Conservation (phyloP, 1,140 invertebrate genomes). For the Sweltsa coloradensis region DNA sequence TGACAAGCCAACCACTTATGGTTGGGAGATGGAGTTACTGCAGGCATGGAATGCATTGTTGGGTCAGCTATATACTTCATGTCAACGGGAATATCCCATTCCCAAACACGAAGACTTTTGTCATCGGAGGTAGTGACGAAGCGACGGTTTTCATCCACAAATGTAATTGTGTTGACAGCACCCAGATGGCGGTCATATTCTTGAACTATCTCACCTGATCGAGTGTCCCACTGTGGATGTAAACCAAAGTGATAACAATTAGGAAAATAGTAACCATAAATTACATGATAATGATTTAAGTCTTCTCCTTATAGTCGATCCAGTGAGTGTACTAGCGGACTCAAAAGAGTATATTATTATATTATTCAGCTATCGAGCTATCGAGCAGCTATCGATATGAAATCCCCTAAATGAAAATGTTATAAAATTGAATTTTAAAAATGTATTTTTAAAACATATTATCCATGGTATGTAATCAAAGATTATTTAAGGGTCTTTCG, state of each 20-base stretch:
- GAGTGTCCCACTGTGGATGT: constrained; percentile 82
- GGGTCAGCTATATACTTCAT: constrained; percentile 99
- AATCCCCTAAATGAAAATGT: too few species aligned
- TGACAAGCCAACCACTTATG: constrained; percentile 99
- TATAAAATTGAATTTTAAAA: too few species aligned
- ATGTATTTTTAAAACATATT: too few species aligned
- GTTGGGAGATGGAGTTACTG: constrained; percentile 88
- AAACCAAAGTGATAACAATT: too few species aligned
- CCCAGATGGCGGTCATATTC: constrained; percentile 99
- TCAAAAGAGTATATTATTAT: too few species aligned
- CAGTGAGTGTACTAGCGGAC: too few species aligned
- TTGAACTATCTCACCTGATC: constrained; percentile 91
- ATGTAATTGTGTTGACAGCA: constrained; percentile 97
- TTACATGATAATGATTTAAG: neutral
- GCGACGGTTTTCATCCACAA: constrained; percentile 95
- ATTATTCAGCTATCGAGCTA: too few species aligned
- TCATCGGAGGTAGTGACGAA: constrained; percentile 99
- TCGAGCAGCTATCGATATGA: too few species aligned
- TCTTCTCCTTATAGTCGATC: neutral
- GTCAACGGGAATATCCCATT: constrained; percentile 99
- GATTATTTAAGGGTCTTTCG: too few species aligned
- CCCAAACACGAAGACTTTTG: constrained; percentile 97
- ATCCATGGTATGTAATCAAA: too few species aligned
- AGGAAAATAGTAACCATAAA: too few species aligned
- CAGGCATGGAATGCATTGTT: constrained; percentile 98